Percentiles rank a stretch among this genome's conserved stretches.
Conservation (phyloP, 2,113 vertebrate species). For the Aptenodytes patagonicus region DNA sequence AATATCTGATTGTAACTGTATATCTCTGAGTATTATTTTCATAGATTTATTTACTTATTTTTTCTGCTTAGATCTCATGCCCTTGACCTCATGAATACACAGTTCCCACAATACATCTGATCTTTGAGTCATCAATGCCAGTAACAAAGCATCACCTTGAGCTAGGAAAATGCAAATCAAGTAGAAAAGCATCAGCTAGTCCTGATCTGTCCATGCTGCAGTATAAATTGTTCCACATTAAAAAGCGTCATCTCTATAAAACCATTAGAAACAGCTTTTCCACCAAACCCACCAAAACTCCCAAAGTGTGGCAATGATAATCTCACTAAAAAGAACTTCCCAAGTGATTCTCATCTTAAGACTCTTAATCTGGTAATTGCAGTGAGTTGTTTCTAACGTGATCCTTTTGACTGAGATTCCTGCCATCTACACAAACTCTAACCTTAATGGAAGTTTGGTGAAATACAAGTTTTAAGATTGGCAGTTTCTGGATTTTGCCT, state of each 20-base stretch:
- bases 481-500: neutral
- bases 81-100: conserved; percentile 5
- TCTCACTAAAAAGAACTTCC: neutral
- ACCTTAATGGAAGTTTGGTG: neutral
- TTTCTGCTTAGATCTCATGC: neutral
- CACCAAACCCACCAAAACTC: neutral
- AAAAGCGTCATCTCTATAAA: too few species aligned
- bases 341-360: neutral
- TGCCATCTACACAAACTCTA: neutral
- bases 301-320: neutral
- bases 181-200: conserved; percentile 65
- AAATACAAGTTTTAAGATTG: neutral
- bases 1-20: neutral
- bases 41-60: neutral
- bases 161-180: conserved; percentile 59
- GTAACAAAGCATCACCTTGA: conserved; percentile 61
- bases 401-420: neutral
- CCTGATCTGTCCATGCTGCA: conserved; percentile 8
- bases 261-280: neutral
- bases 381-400: neutral
- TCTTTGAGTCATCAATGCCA: conserved; percentile 3
- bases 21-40: neutral
- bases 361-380: neutral
- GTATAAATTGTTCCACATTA: neutral
- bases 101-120: neutral